A percentile compares a stretch with the other conserved stretches of the same genome.
Conservation (phyloP, 2,888 invertebrate genomes). For the Drosophila algonquin region DNA sequence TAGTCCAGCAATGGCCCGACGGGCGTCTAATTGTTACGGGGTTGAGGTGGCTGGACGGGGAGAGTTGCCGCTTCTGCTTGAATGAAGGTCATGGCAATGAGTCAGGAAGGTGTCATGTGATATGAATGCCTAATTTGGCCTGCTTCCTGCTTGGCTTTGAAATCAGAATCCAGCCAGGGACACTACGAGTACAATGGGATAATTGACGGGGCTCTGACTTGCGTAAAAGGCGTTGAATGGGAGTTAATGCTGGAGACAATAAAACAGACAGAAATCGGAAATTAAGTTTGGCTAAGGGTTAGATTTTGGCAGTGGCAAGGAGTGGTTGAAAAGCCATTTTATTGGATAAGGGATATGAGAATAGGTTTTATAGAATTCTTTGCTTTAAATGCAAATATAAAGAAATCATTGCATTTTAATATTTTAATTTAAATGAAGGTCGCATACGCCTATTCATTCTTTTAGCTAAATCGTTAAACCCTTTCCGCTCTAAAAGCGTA, state of each 20-base stretch:
- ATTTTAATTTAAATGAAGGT: too few species aligned
- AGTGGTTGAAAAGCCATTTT: not conserved
- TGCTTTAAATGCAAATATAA: too few species aligned
- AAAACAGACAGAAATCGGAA: not conserved
- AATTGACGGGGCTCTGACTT: slow-evolving; percentile 15
- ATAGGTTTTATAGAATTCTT: too few species aligned
- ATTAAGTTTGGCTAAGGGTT: not conserved
- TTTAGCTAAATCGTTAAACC: too few species aligned
- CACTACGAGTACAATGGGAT: slow-evolving; percentile 4
- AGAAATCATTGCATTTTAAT: too few species aligned
- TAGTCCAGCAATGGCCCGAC: slow-evolving; percentile 30
- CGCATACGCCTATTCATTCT: too few species aligned
- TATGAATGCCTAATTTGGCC: slow-evolving; percentile 64
- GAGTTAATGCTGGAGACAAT: slow-evolving; percentile 31
- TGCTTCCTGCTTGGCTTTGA: slow-evolving; percentile 28
- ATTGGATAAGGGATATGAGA: too few species aligned
- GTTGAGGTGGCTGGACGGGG: slow-evolving; percentile 1
- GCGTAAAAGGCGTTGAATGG: slow-evolving; percentile 37
- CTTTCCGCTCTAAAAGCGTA: too few species aligned
- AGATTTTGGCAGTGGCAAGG: not conserved
- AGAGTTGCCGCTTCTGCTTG: not conserved
- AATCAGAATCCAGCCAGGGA: slow-evolving; percentile 25
- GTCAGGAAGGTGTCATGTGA: slow-evolving; percentile 66
- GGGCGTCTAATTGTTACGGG: slow-evolving; percentile 54
- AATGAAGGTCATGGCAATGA: slow-evolving; percentile 50